Conservation (phyloP, 2,113 vertebrate genomes). For the Eptesicus fuscus region DNA sequence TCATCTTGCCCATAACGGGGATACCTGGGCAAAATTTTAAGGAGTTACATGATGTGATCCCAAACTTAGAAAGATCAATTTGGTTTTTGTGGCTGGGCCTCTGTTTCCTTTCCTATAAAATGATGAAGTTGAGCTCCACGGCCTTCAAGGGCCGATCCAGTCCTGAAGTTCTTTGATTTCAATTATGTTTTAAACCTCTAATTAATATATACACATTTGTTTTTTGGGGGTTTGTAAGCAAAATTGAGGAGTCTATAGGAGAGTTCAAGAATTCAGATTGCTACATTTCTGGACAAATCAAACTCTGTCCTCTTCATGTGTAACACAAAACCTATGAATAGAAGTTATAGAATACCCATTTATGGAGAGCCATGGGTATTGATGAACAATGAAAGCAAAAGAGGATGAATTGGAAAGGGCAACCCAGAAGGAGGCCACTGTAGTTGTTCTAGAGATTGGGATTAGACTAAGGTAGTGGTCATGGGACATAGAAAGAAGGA, state of each 20-base stretch:
- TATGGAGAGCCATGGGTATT: not conserved
- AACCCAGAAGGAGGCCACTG: not conserved
- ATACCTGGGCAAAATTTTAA: not conserved
- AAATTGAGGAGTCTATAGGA: not conserved
- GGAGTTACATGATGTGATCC: not conserved
- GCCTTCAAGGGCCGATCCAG: not conserved
- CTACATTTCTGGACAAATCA: not conserved
- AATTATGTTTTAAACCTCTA: not conserved
- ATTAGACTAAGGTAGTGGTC: not conserved
- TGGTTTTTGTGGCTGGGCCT: not conserved
- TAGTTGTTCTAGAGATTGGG: not conserved
- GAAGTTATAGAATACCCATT: not conserved
- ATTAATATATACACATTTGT: not conserved
- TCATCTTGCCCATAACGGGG: not conserved
- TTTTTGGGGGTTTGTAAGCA: not conserved
- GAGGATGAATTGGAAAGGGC: not conserved
- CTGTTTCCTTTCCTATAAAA: not conserved
- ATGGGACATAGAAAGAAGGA: not conserved
- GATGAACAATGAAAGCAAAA: not conserved
- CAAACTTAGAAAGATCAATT: constrained; percentile 11
- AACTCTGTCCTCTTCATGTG: not conserved
- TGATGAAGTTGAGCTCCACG: not conserved
- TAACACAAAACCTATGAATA: not conserved
- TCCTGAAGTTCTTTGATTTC: not conserved
- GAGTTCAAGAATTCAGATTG: not conserved